Conservation (phyloP, 2,113 vertebrate genomes). For the Cynocephalus volans region DNA sequence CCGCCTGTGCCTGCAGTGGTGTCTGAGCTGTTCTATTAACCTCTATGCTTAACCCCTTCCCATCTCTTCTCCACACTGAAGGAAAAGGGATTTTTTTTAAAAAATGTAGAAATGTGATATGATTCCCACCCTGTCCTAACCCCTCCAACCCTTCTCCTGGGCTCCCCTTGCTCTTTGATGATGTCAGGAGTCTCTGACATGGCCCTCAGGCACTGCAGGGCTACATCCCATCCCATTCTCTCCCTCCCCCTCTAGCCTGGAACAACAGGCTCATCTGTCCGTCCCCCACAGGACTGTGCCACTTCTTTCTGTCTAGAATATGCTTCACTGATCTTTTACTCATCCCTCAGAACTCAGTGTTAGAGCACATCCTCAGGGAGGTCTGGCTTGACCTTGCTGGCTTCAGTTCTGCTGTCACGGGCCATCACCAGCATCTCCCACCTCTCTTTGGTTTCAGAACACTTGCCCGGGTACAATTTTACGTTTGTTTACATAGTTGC, state of each 20-base stretch:
- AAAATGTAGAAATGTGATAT: fast-evolving
- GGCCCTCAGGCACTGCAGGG: fast-evolving
- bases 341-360: fast-evolving
- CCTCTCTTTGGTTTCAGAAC: neutral
- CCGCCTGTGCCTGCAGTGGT: neutral
- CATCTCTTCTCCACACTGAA: neutral
- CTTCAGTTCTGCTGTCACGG: fast-evolving
- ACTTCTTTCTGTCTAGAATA: neutral
- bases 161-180: fast-evolving
- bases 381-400: neutral
- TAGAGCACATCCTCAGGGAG: neutral
- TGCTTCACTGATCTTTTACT: neutral
- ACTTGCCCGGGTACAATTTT: fast-evolving
- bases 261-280: neutral
- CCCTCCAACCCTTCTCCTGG: fast-evolving
- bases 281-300: no score
- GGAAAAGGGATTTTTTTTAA: neutral
- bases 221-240: fast-evolving
- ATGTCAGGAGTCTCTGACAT: fast-evolving
- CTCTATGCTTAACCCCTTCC: fast-evolving
- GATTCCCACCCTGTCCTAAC: fast-evolving
- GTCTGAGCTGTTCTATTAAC: neutral
- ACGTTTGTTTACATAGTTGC: fast-evolving
- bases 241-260: neutral
- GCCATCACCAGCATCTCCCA: fast-evolving